Base-by-base conservation (phyloP, 2,888 invertebrate genomes). In the Notodonta ziczac region DNA sequence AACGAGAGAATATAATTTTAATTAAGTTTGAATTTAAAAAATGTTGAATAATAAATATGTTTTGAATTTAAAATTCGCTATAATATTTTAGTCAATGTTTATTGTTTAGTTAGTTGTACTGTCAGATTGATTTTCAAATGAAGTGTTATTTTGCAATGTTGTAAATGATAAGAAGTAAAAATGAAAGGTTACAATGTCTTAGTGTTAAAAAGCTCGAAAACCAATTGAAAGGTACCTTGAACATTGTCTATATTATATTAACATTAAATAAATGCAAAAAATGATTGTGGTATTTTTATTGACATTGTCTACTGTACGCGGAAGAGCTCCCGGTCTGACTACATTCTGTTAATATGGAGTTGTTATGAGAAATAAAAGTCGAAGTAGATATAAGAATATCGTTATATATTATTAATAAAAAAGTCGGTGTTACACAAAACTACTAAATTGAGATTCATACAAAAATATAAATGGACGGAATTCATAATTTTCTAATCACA, bases 171-270 rank as follows among this genome's bases (percentile, higher is more conserved):
- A 86, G 88, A 86, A 88, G 87, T 88, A 82, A 88, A 87, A 84
- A 86, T 86, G 87, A 86, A 82, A 87, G 88, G 88, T 88, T 87
- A 88, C 86, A 86, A 89, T 91, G 90, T 91, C 88, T 91, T 93
- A 92, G 91, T 90, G 91, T 91, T 88, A 82, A 84, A 86, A 91
- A 89, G 86, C 91, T 92, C 90, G 90, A 90, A 88, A 93, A 91
- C 92, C 93, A 91, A 93, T 93, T 90, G 84, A 91, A 92, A 90
- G 91, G 92, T 93, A 93, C 93, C 92, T 93, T 93, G 90, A 91
- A 93, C 91, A 92, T 92, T 93, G 93, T 94, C 92, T 94, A 91
- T 92, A 93, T 91, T 93, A 94, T 89, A 91, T 93, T 94, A 93
- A 93, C 92, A 94, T 92, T 93, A 91, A 92, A 93, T 94, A 93